These are phyloP conservation scores for Heliconius eleuchia DNA, from an alignment of 1,140 invertebrate species.

Conservation along the genomic window DNA sequence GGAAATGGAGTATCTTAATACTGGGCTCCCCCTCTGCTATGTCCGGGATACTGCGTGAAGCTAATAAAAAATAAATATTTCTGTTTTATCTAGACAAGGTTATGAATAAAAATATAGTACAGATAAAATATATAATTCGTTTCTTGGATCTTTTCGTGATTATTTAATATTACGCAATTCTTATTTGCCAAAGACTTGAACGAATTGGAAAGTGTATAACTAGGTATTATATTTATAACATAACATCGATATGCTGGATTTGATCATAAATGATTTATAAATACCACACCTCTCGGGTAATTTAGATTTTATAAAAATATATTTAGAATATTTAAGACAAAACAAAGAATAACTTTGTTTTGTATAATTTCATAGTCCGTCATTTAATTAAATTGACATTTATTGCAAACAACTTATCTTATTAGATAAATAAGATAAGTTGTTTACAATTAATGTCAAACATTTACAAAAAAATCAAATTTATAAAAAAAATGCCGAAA, in stretches of 20 bases:
- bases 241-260: neutral
- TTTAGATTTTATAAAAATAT: neutral
- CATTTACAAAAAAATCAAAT: no score
- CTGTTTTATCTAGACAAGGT: neutral
- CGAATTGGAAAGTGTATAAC: neutral
- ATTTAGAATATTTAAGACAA: neutral
- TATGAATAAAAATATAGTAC: neutral
- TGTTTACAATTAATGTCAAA: no score
- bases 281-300: neutral
- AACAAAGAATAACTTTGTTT: no score
- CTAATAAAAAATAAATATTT: no score
- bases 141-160: neutral
- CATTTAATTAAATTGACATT: no score
- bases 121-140: neutral
- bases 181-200: neutral
- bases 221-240: neutral
- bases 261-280: neutral
- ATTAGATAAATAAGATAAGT: no score
- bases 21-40: no score
- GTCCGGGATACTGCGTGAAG: no score
- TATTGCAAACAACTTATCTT: no score
- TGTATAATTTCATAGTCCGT: no score
- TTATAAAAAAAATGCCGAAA: no score
- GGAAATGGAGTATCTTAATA: no score
- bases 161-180: neutral